Evolutionary conservation across 2,113 vertebrate species (phyloP), one percentile per base, ranked within the genome.

Genomic region (Microcebus murinus): DNA sequence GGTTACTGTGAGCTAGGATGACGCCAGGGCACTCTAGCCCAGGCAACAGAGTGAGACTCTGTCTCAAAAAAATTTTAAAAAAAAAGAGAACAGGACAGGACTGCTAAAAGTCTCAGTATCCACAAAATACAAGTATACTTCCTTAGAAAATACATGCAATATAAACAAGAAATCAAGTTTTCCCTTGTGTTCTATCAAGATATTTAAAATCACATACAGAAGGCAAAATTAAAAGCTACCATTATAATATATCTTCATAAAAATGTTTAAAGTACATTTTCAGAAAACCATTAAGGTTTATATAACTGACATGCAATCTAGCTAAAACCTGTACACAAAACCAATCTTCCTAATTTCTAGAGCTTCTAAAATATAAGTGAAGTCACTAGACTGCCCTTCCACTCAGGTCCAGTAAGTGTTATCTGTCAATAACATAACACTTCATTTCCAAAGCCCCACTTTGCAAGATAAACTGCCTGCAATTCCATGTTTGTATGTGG

Each of bases 341-440:
- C 27, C 55, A 95, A 94, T 94, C 63, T 95, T 96, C 45, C 77
- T 89, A 89, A 93, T 92, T 86, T 94, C 48, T 45, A 93, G 50
- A 59, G 31, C 73, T 86, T 97, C 73, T 87, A 39, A 80, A 91
- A 94, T 73, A 45, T 96, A 92, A 91, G 85, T 88, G 31, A 87
- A 95, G 74, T 95, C 87, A 91, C 67, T 23, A 86, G 50, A 61
- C 52, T 42, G 50, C 31, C 61, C 88, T 96, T 94, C 95, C 50
- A 86, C 88, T 95, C 52, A 89, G 12, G 50, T 45, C 59, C 84
- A 70, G 4, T 55, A n/a, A 86, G 61, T 61, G 63, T 96, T 94
- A 97, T 95, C 95, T 96, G 52, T 96, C 65, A 91, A 76, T 94
- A 92, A 94, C 90, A 84, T n/a, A 90, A 94, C 83, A 97, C 39